Evolutionary conservation across 2,888 invertebrate species (phyloP), one percentile per base, ranked within the genome.

Genomic region (Digitonthophagus gazella): DNA sequence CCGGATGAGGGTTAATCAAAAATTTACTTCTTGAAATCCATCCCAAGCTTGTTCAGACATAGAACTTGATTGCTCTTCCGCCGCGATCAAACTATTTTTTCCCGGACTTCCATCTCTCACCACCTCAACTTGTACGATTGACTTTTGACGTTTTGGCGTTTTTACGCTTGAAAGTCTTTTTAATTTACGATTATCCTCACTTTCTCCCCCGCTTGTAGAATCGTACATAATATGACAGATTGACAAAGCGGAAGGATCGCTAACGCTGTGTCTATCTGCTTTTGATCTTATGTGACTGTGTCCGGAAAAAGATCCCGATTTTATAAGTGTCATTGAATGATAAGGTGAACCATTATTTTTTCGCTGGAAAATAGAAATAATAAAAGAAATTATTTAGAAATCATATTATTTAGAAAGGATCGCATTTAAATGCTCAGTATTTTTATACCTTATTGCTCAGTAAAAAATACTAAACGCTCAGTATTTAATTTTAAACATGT

Each of bases 11-110:
- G 2, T 44, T 3, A 1, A 58, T 8, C 3, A 44, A 11, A 44
- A 15, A 65, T 19, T 57, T 58, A 71, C 69, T 58, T 68, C 93
- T 89, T 93, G 96, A 86, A 96, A 97, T 83, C 93, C 93, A 83
- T 97, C 97, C 97, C 97, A 97, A 64, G 95, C 95, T 77, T 94
- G 93, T 82, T 96, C 96, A 0, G 94, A 95, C 81, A 94, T 90
- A n/a, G 89, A 90, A 78, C 93, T 93, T 78, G 91, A 90, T 75
- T 91, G 91, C 78, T 91, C 91, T 79, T 92, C 92, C 0, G 89
- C 88, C 0, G 88, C 88, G 71, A 85, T 83, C 57, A 87, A 85
- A 78, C 89, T 90, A 73, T 83, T 85, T 76, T 88, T 88, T 44
- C 80, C 81, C 58, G 81, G 79, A 73, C 82, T 81, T 67, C 78